Evolutionary conservation across 1,140 invertebrate species (phyloP), one percentile per base, ranked within the genome.

Genomic region (Heliconius congener): DNA sequence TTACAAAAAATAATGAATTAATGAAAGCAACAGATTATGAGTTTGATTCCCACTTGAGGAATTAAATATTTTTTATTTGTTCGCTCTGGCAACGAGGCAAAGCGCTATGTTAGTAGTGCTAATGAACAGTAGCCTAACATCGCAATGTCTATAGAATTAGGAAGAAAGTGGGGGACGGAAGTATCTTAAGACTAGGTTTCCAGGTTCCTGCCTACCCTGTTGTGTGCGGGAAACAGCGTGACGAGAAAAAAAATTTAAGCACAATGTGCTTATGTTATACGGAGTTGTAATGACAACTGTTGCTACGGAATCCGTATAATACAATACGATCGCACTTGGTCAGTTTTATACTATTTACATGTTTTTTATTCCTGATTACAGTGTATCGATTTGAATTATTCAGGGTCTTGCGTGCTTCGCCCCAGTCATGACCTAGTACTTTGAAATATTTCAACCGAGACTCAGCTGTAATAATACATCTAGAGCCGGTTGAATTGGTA

Each of bases 321-420:
- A 60, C 8, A 27, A 13, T 11, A 60, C 8, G 9, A 8, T 23
- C n/a, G n/a, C 0, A 60, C 55, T 60, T 60, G 9, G n/a, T 9
- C 27, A 13, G 3, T 30, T 66, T 13, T 70, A 72, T 71, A 72
- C 46, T 77, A 72, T 77, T 71, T 71, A 77, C 46, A 77, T 72
- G 19, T 19, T 77, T 72, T 77, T 77, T 72, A 71, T 72, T 77
- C 76, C 50, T 71, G 70, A 77, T 77, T 71, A 77, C 66, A 71
- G 50, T 39, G 3, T 77, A 77, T 77, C 39, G 76, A 77, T 77
- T 77, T 70, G 46, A 77, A 72, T 77, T 77, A 77, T 77, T 77
- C 70, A 77, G 76, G 76, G 76, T 71, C 76, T 77, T 55, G 74
- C 74, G 74, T 76, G 74, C n/a, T 71, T 23, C 46, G 23, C 74